phyloP scores from a whole-genome alignment of 64 coral and sea anemone species.

The Porites lutea region DNA sequence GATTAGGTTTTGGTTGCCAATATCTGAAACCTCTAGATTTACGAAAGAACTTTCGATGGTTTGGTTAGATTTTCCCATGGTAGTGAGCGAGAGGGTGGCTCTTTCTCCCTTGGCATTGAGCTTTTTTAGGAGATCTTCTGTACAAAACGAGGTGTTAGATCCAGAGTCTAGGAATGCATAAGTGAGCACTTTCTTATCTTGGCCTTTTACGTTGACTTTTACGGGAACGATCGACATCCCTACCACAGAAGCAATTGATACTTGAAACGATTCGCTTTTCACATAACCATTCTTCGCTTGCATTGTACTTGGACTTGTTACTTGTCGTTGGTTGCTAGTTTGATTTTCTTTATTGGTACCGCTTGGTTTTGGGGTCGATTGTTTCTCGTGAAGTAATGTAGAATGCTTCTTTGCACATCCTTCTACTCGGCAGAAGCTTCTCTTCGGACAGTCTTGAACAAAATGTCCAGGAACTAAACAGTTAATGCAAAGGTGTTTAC shows the following conservation, averaged over 20 bases:
- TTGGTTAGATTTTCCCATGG: neutral
- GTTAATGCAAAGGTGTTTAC: neutral
- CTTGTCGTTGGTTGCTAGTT: no score
- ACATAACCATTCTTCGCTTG: neutral
- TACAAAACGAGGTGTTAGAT: conserved; percentile 38
- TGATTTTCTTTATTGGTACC: neutral
- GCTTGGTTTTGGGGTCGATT: neutral
- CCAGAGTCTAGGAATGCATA: conserved; percentile 50
- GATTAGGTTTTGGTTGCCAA: neutral
- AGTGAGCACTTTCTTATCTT: neutral
- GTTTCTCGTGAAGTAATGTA: neutral
- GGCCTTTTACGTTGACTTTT: neutral
- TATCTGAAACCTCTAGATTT: conserved; percentile 20
- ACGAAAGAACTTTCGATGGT: neutral
- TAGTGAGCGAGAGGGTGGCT: neutral
- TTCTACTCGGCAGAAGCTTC: neutral
- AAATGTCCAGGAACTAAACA: neutral
- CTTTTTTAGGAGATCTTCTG: neutral
- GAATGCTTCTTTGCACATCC: neutral
- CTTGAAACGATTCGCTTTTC: neutral
- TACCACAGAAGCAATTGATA: neutral
- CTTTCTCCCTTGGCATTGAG: neutral
- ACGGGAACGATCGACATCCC: neutral
- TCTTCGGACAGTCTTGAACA: neutral
- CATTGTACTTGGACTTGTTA: neutral